Percentiles rank a stretch among this genome's conserved stretches.
Conservation (phyloP, 1,140 invertebrate species). For the Drosophila lowei region DNA sequence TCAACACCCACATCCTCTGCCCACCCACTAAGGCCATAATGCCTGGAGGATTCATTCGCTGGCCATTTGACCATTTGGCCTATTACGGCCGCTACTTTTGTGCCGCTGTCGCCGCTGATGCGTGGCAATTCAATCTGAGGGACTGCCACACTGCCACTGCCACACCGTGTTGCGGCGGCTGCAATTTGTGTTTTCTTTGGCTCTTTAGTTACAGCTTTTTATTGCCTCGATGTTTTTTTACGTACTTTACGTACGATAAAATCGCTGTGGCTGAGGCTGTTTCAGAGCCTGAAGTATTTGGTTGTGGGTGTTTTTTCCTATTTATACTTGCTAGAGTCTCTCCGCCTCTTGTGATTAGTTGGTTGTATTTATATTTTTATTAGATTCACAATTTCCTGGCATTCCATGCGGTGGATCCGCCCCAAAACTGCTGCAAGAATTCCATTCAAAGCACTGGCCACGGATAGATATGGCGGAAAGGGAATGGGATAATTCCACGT, state of each 20-base stretch:
- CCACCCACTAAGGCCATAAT: conserved; percentile 51
- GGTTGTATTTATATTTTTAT: conserved; percentile 59
- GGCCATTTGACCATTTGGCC: conserved; percentile 58
- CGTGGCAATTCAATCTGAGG: conserved; percentile 74
- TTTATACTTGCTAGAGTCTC: conserved; percentile 15
- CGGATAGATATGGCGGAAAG: conserved; percentile 3
- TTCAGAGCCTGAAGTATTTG: conserved; percentile 23
- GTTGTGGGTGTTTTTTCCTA: conserved; percentile 14
- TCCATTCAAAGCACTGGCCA: conserved; percentile 14
- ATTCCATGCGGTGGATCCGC: conserved; percentile 16
- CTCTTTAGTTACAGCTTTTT: conserved; percentile 72
- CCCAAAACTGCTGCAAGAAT: conserved; percentile 20
- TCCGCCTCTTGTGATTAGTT: conserved; percentile 37
- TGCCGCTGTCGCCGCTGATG: conserved; percentile 48
- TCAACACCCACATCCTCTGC: conserved; percentile 5
- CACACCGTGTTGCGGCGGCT: conserved; percentile 32
- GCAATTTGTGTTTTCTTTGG: conserved; percentile 73
- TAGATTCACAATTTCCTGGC: conserved; percentile 66
- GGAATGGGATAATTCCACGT: conserved; percentile 27
- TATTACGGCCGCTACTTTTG: conserved; percentile 41
- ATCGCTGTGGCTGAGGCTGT: conserved; percentile 22
- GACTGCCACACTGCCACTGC: conserved; percentile 28
- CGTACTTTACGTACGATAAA: conserved; percentile 29
- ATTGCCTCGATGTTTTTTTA: conserved; percentile 54
- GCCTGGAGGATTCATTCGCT: conserved; percentile 53